Evolutionary conservation across 2,113 vertebrate genomes (phyloP).

Genomic region (Donacobius atricapilla): DNA sequence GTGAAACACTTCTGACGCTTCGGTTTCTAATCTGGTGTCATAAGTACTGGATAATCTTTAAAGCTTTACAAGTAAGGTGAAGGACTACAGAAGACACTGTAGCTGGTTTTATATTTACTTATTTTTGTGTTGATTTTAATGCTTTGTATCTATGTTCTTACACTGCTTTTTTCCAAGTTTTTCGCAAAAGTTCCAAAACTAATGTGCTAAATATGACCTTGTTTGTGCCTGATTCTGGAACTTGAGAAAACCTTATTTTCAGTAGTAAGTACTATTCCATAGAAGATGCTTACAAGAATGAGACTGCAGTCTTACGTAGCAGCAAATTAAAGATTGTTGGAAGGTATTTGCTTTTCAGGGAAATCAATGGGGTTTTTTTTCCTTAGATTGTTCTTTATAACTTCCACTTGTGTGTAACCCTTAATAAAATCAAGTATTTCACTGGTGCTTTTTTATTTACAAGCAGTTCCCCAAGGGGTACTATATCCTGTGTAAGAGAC

Average conservation of each 20-base stretch:
- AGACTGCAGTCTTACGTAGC: background rate
- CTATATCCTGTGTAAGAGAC: background rate
- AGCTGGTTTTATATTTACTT: background rate
- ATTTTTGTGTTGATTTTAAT: background rate
- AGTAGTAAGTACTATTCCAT: background rate
- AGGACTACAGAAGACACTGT: background rate
- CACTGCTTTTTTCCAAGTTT: background rate
- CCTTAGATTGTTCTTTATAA: background rate
- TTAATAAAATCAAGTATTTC: background rate
- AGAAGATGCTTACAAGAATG: background rate
- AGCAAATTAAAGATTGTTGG: background rate
- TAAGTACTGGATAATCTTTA: background rate
- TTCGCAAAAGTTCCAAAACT: background rate
- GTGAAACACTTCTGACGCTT: background rate
- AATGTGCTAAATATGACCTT: background rate
- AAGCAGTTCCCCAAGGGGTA: background rate
- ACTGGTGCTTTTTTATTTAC: background rate
- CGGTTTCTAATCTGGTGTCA: background rate
- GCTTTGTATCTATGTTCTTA: background rate
- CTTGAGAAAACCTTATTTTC: background rate
- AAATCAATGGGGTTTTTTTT: background rate
- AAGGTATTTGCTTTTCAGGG: background rate
- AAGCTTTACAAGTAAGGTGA: background rate
- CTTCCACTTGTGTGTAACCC: background rate
- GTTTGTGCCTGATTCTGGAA: background rate